Evolutionary conservation across 1,140 invertebrate species (phyloP), one percentile per base, ranked within the genome.

Genomic region (Pseudachorutes palmiensis): DNA sequence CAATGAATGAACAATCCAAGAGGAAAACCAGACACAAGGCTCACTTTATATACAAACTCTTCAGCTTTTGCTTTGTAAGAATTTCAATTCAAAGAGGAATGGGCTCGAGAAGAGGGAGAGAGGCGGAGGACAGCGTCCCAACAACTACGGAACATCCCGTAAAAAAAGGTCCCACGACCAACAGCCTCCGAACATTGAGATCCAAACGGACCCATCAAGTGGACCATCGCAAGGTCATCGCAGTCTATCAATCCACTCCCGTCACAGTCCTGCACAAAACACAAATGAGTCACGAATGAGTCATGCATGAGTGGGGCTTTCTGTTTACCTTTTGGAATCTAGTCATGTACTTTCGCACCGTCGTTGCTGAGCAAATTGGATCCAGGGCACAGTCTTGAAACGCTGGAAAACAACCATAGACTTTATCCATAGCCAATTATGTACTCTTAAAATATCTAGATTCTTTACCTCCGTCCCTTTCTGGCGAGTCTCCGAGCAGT

Each of bases 301-400:
- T n/a, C n/a, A n/a, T n/a, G n/a, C n/a, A n/a, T n/a, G n/a, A n/a
- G n/a, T n/a, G n/a, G n/a, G n/a, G n/a, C n/a, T n/a, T n/a, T n/a
- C n/a, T n/a, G n/a, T 33, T 70, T 70, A 73, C 71, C 64, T 63
- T 70, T 49, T 68, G 51, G 48, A 67, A 69, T 41, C 64, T 69
- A n/a, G 33, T 64, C 72, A 73, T 73, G 57, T 73, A 73, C 3
- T 64, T 73, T 29, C 72, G 31, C n/a, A 73, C 72, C n/a, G 67
- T 63, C 45, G 70, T 66, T 28, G 72, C 69, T 9, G 69, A 65
- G 59, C 72, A 74, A 59, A 74, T 67, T 32, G 72, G 72, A 64
- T 74, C 72, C 26, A 57, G 64, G 2, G 72, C 65, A 64, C 72
- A 74, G 29, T 67, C 69, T 49, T 67, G 61, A 65, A 74, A 74